These are phyloP conservation scores for Chrysomela aeneicollis DNA, from an alignment of 2,888 invertebrate species.

Conservation along the genomic window DNA sequence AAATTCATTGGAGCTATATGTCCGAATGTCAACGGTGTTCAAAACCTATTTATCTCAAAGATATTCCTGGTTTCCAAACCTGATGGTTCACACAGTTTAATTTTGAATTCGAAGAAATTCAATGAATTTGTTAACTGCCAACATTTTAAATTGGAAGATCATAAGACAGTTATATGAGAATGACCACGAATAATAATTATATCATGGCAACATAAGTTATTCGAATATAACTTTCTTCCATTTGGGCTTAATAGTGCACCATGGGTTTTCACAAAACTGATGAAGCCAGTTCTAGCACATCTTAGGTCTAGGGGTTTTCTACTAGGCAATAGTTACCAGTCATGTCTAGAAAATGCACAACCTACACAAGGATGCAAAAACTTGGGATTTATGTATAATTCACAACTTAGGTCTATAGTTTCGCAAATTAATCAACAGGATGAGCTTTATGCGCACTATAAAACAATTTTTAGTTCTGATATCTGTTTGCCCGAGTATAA, in stretches of 20 bases:
- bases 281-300: not conserved
- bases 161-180: constrained; percentile 5
- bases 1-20: not conserved
- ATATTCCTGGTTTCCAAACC: constrained; percentile 20
- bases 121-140: constrained; percentile 16
- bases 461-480: constrained; percentile 21
- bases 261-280: not conserved
- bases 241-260: constrained; percentile 1
- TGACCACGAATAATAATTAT: not conserved
- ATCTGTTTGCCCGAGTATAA: constrained; percentile 35
- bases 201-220: not conserved
- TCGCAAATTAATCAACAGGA: too few relatives aligned
- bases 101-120: too few relatives aligned
- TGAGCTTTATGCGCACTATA: not conserved
- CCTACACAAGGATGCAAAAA: not conserved
- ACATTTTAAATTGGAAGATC: constrained; percentile 20
- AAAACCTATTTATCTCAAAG: not conserved
- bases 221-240: not conserved
- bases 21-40: not conserved
- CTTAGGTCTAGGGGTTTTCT: constrained; percentile 30
- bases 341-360: constrained; percentile 2
- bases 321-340: constrained; percentile 12
- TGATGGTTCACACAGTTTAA: constrained; percentile 12
- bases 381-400: not conserved
- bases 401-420: not conserved